phyloP scores from a whole-genome alignment of 2,888 invertebrate genomes.

The Caenorhabditis sp. region DNA sequence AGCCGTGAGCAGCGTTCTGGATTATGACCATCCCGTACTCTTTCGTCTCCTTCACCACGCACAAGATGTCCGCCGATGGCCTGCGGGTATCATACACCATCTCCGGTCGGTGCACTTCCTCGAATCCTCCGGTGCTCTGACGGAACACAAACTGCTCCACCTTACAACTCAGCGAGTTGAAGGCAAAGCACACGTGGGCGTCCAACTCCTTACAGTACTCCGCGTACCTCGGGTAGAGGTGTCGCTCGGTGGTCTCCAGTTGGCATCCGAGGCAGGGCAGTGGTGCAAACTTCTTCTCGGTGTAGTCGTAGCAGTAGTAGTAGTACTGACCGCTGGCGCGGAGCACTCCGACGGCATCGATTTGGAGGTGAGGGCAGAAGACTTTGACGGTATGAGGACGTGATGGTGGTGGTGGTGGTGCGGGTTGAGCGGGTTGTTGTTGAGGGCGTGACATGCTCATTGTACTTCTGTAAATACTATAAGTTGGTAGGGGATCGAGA shows the following conservation, averaged over 20 bases:
- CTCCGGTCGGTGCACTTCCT: neutral
- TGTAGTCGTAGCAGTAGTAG: slow-evolving; percentile 4
- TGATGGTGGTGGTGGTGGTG: too few species aligned
- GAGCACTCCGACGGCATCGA: neutral
- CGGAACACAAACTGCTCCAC: neutral
- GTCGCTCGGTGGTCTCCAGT: neutral
- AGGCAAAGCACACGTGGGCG: neutral
- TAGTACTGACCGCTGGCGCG: neutral
- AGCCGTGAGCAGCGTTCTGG: neutral
- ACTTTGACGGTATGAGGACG: too few species aligned
- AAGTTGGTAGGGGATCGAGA: too few species aligned
- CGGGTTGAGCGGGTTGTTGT: too few species aligned
- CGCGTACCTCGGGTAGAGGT: neutral
- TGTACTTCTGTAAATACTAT: too few species aligned
- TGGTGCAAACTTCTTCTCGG: neutral
- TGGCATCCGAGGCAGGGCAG: neutral
- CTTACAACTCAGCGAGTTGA: too few species aligned
- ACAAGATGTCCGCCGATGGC: neutral
- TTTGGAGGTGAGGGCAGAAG: neutral
- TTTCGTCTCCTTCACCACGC: neutral
- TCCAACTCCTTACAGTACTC: neutral
- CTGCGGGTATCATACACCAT: neutral
- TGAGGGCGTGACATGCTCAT: too few species aligned
- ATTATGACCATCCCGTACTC: neutral
- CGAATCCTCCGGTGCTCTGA: neutral